These are phyloP conservation scores for Psilopogon haemacephalus DNA, from an alignment of 2,113 vertebrate genomes.

Conservation along the genomic window DNA sequence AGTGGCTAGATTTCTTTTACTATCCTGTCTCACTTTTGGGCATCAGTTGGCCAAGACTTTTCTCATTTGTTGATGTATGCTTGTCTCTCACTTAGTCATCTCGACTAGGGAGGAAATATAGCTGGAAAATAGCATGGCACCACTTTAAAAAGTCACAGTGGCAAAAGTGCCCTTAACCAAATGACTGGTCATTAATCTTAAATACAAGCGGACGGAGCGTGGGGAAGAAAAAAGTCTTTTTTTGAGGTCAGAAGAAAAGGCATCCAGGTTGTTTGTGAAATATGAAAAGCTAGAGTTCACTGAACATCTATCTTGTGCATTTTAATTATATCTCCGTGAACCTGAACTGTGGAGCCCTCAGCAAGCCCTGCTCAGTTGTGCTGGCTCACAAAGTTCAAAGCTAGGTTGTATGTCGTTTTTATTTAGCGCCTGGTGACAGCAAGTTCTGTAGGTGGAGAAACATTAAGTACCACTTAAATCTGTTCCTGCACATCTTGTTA, in stretches of 20 bases:
- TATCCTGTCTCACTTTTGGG: background rate
- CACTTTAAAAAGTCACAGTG: background rate
- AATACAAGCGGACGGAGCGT: slow-evolving; percentile 4
- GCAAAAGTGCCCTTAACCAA: slow-evolving; percentile 24
- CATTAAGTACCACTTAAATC: slow-evolving; percentile 75
- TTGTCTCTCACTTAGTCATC: background rate
- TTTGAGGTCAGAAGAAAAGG: slow-evolving; percentile 26
- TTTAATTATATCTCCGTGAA: slow-evolving; percentile 63
- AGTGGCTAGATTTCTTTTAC: background rate
- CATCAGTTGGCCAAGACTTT: background rate
- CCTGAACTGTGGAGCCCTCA: slow-evolving; percentile 60
- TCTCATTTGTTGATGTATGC: background rate
- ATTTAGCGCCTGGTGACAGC: slow-evolving; percentile 72
- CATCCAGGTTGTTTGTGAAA: slow-evolving; percentile 63
- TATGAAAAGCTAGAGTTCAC: slow-evolving; percentile 62
- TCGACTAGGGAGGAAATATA: background rate
- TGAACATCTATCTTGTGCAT: slow-evolving; percentile 31
- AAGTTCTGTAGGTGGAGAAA: slow-evolving; percentile 43
- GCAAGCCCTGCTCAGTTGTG: slow-evolving; percentile 38
- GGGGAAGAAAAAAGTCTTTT: slow-evolving; percentile 21
- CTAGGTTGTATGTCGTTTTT: slow-evolving; percentile 68
- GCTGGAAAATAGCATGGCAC: background rate
- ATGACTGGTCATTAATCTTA: slow-evolving; percentile 27
- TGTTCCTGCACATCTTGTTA: slow-evolving; percentile 65
- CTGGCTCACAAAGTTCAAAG: slow-evolving; percentile 67